Evolutionary conservation across 2,888 invertebrate species (phyloP).

Genomic region (Neoaliturus tenellus): DNA sequence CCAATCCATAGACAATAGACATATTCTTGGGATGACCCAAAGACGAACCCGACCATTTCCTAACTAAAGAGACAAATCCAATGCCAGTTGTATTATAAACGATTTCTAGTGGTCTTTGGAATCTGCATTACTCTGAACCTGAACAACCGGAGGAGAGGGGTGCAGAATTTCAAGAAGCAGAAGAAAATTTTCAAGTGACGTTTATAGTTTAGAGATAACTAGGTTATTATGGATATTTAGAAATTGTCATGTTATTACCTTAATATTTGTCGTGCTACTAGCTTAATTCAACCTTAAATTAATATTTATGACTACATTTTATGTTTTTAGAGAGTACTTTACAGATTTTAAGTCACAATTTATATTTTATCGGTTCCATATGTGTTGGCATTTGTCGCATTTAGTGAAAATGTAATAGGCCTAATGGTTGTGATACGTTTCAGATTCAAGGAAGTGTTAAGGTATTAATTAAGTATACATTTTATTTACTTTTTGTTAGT

Average conservation of each 20-base stretch:
- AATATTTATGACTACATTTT: neutral
- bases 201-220: slow-evolving; percentile 55
- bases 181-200: slow-evolving; percentile 59
- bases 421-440: neutral
- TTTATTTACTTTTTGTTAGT: too few species aligned
- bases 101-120: slow-evolving; percentile 26
- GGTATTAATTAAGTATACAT: neutral
- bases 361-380: slow-evolving; percentile 21
- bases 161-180: slow-evolving; percentile 42
- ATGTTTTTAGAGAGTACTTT: neutral
- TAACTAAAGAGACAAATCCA: too few species aligned
- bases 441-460: neutral
- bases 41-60: too few species aligned
- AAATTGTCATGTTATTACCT: neutral
- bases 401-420: slow-evolving; percentile 30
- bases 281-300: neutral
- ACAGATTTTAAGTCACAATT: neutral
- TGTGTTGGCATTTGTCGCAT: slow-evolving; percentile 37
- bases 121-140: neutral
- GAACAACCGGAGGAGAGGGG: neutral
- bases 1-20: too few species aligned
- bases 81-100: neutral
- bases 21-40: too few species aligned
- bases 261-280: neutral
- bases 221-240: slow-evolving; percentile 52